Evolutionary conservation across 2,797 vertebrate genomes (phyloP).

Genomic region (Sebastes reedi): DNA sequence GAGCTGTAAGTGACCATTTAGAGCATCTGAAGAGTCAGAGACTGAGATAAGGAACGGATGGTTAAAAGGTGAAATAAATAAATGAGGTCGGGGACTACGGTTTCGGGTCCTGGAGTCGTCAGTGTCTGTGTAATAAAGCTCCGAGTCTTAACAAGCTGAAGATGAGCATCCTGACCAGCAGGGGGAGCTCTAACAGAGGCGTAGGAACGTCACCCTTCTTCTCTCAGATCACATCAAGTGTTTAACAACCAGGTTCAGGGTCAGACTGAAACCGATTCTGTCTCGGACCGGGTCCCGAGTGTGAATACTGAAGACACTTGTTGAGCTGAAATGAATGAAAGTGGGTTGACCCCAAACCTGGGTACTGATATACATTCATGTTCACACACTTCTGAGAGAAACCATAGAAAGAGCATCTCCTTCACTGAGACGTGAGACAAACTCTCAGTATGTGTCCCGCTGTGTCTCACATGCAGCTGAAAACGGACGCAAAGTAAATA

Average conservation of each 20-base stretch:
- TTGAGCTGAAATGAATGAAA: background rate
- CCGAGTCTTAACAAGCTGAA: background rate
- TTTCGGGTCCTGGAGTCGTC: background rate
- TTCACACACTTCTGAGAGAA: background rate
- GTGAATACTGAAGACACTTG: slow-evolving; percentile 22
- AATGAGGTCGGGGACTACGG: background rate
- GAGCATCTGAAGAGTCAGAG: background rate
- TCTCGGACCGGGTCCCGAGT: background rate
- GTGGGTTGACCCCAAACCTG: background rate
- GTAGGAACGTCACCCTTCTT: accelerated
- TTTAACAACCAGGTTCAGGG: background rate
- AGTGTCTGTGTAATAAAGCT: slow-evolving; percentile 13
- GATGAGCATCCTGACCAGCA: slow-evolving; percentile 63
- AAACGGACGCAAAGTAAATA: slow-evolving; percentile 1
- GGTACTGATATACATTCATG: background rate
- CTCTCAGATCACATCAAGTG: background rate
- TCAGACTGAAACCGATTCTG: background rate
- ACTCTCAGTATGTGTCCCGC: background rate
- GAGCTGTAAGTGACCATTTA: background rate
- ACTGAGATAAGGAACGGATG: background rate
- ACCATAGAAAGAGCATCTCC: background rate
- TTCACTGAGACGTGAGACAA: background rate
- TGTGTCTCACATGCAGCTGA: background rate
- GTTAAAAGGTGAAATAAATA: background rate
- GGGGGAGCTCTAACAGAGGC: slow-evolving; percentile 59